Evolutionary conservation across 2,113 vertebrate genomes (phyloP).

Genomic region (Ceyx cyanopectus): DNA sequence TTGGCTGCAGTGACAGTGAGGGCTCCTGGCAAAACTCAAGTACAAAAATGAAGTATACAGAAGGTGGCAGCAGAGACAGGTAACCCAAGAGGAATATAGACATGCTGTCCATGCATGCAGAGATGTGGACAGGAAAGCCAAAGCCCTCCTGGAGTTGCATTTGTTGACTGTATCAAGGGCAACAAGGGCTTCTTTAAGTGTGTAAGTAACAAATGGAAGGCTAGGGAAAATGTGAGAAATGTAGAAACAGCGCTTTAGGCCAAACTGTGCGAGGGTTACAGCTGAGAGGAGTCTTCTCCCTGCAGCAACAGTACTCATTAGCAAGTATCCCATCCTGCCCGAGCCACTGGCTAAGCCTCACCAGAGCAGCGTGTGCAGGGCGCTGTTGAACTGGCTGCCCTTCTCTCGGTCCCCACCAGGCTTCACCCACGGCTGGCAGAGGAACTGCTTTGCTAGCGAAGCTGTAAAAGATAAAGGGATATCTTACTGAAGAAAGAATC

Average conservation of each 20-base stretch:
- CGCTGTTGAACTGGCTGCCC: slow-evolving; percentile 84
- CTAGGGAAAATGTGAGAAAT: background rate
- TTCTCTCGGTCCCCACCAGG: slow-evolving; percentile 84
- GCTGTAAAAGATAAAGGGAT: slow-evolving; percentile 73
- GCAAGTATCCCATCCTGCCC: background rate
- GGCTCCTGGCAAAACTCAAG: too few species aligned
- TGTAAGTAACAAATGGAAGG: background rate
- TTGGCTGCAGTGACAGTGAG: background rate
- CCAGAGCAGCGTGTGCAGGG: slow-evolving; percentile 87
- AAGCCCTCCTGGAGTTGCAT: background rate
- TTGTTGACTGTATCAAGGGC: background rate
- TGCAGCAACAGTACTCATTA: background rate
- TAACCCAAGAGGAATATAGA: too few species aligned
- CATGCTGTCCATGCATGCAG: too few species aligned
- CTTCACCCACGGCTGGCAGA: slow-evolving; percentile 86
- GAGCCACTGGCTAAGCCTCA: slow-evolving; percentile 47
- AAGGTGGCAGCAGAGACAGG: too few species aligned
- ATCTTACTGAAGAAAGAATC: background rate
- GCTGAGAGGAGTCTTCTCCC: background rate
- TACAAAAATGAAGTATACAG: too few species aligned
- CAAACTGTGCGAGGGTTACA: background rate
- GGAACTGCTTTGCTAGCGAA: slow-evolving; percentile 84
- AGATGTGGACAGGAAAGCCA: background rate
- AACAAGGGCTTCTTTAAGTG: background rate
- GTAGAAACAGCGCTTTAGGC: background rate